These are phyloP conservation scores for Andricus quercusramuli DNA, from an alignment of 2,888 invertebrate genomes.

Conservation along the genomic window DNA sequence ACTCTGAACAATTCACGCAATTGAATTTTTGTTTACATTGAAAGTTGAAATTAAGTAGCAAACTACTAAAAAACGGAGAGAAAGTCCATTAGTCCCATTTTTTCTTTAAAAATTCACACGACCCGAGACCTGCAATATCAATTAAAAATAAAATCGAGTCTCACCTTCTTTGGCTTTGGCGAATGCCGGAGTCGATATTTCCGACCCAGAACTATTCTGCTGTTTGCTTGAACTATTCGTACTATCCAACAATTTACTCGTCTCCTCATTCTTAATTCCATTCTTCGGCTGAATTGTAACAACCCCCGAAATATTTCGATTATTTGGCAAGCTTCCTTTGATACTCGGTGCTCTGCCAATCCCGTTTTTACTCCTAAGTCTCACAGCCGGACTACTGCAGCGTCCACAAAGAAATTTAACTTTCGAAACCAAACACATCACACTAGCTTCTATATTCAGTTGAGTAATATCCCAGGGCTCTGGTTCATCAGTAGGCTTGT, in stretches of 20 bases:
- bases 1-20: too few relatives aligned
- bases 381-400: conserved; percentile 86
- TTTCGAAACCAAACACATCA: conserved; percentile 92
- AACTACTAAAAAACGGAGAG: background rate
- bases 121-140: too few relatives aligned
- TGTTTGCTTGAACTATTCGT: conserved; percentile 54
- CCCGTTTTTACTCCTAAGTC: conserved; percentile 81
- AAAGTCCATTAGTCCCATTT: background rate
- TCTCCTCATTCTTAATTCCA: conserved; percentile 69
- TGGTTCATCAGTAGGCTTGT: conserved; percentile 89
- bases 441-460: conserved; percentile 91
- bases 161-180: conserved; percentile 76
- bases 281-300: conserved; percentile 76
- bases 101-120: too few relatives aligned
- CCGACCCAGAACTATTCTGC: conserved; percentile 58
- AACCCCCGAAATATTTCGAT: conserved; percentile 61
- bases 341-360: conserved; percentile 68
- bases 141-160: background rate
- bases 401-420: conserved; percentile 89
- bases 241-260: conserved; percentile 71
- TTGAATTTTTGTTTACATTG: too few relatives aligned
- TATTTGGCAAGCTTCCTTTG: conserved; percentile 62
- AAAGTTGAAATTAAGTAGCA: too few relatives aligned
- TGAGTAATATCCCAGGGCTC: conserved; percentile 93
- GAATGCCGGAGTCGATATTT: conserved; percentile 68